Conservation (phyloP, 2,888 invertebrate species). For the Anagyrus pseudococci region DNA sequence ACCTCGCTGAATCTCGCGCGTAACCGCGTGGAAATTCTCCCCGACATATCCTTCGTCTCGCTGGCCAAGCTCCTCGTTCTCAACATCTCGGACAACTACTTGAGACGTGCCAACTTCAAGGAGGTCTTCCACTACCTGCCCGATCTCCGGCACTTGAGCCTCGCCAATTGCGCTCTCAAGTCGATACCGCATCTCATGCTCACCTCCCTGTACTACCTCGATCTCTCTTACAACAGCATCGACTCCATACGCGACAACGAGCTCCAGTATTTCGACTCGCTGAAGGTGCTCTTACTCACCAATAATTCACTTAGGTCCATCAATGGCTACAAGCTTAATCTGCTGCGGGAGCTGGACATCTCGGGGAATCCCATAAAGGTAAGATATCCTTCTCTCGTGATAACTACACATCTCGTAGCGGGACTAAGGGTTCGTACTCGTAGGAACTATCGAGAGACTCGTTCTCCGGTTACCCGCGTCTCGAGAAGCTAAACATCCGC, state of each 20-base stretch:
- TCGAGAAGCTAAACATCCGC: conserved; percentile 78
- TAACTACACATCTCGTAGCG: no score
- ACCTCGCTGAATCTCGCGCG: conserved; percentile 78
- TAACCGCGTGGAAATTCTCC: conserved; percentile 83
- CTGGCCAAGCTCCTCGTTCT: conserved; percentile 79
- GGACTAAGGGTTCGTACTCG: conserved; percentile 13
- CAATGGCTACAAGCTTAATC: conserved; percentile 74
- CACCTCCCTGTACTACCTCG: conserved; percentile 78
- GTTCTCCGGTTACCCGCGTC: conserved; percentile 73
- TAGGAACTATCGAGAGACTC: conserved; percentile 75
- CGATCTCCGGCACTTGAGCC: conserved; percentile 77
- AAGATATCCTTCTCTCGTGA: conserved; percentile 35
- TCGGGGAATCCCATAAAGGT: conserved; percentile 82
- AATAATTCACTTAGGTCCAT: conserved; percentile 79
- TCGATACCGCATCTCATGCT: conserved; percentile 79
- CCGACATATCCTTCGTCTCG: conserved; percentile 88
- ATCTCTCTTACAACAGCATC: conserved; percentile 81
- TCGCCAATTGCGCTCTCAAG: conserved; percentile 79
- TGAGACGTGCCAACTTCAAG: conserved; percentile 75
- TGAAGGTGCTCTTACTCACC: conserved; percentile 76
- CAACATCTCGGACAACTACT: conserved; percentile 80
- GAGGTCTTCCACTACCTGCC: conserved; percentile 88
- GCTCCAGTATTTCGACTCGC: conserved; percentile 70
- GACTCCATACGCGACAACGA: conserved; percentile 74
- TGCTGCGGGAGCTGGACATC: conserved; percentile 78